phyloP scores from a whole-genome alignment of 2,888 invertebrate species.

The Athrips mouffetella region DNA sequence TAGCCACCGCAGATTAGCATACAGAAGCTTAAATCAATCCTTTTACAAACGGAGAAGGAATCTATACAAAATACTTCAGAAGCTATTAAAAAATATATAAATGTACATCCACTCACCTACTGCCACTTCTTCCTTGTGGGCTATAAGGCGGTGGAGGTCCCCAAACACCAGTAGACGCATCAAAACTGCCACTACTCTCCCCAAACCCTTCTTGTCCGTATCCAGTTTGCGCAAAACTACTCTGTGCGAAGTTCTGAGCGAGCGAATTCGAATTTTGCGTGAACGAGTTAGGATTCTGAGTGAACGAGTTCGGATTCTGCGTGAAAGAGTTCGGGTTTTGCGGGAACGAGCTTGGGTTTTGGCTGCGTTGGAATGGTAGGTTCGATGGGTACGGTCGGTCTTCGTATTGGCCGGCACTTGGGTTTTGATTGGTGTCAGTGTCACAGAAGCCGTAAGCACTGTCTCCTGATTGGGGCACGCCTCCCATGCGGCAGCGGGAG shows the following conservation, averaged over 20 bases:
- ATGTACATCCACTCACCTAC: constrained; percentile 43
- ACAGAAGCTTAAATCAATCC: too few species aligned
- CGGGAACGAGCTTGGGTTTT: constrained; percentile 25
- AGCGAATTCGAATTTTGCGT: constrained; percentile 13
- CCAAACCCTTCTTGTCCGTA: constrained; percentile 74
- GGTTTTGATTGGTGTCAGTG: constrained; percentile 43
- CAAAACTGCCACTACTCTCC: constrained; percentile 76
- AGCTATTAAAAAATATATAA: neutral
- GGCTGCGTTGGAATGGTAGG: constrained; percentile 27
- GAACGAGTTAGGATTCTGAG: constrained; percentile 10
- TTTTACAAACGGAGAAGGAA: too few species aligned
- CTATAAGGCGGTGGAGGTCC: constrained; percentile 94
- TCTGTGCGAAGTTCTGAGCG: constrained; percentile 28
- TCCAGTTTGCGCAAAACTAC: constrained; percentile 26
- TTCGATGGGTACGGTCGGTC: constrained; percentile 42
- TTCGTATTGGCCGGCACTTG: constrained; percentile 37
- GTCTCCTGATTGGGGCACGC: constrained; percentile 83
- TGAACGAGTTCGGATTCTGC: constrained; percentile 20
- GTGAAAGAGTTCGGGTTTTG: constrained; percentile 22
- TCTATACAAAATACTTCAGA: too few species aligned
- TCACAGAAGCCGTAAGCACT: constrained; percentile 89
- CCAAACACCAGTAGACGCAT: constrained; percentile 82
- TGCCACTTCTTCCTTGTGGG: constrained; percentile 81
- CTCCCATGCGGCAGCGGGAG: constrained; percentile 80
- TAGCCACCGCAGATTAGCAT: too few species aligned